Base-by-base conservation (phyloP, 2,888 invertebrate species). In the Chesias legatella region DNA sequence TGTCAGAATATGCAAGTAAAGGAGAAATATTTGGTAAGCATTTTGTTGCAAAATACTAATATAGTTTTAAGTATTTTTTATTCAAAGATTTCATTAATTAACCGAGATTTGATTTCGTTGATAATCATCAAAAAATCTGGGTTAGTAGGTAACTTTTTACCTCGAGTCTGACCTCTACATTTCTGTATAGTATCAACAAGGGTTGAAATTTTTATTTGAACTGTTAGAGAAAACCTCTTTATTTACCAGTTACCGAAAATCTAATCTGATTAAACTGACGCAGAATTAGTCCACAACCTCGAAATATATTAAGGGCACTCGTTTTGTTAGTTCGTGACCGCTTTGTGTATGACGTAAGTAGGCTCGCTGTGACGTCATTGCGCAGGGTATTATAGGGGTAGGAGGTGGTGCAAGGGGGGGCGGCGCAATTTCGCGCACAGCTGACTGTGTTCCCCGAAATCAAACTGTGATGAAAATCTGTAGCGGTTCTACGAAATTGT, bases 11-110 rank as follows among this genome's bases (percentile, higher is more conserved):
- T 79, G 98, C 98, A 54, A 96, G 95, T 73, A 95, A 97, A 85
- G 98, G 99, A 62, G 98, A 99, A 90, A 96, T 99, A 82, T 99
- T 98, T 89, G 97, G 97, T 97, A 83, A 93, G 94, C 61, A 43
- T 48, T 10, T 11, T 9, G 13, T 17, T 17, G 13, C n/a, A 17
- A 17, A 5, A 17, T 17, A 17, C 13, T 2, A 3, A 17, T 2
- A 17, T 17, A 5, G 13, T 17, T 17, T 17, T 17, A n/a, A n/a
- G n/a, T n/a, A n/a, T n/a, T n/a, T n/a, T n/a, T n/a, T n/a, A n/a
- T n/a, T n/a, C n/a, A n/a, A n/a, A n/a, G n/a, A n/a, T n/a, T n/a
- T n/a, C n/a, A n/a, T n/a, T n/a, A n/a, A n/a, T n/a, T n/a, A n/a
- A n/a, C n/a, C n/a, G n/a, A n/a, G n/a, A n/a, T n/a, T n/a, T n/a